Evolutionary conservation across 2,113 vertebrate genomes (phyloP), one percentile per base, ranked within the genome.

Genomic region (Atlantisia rogersi): DNA sequence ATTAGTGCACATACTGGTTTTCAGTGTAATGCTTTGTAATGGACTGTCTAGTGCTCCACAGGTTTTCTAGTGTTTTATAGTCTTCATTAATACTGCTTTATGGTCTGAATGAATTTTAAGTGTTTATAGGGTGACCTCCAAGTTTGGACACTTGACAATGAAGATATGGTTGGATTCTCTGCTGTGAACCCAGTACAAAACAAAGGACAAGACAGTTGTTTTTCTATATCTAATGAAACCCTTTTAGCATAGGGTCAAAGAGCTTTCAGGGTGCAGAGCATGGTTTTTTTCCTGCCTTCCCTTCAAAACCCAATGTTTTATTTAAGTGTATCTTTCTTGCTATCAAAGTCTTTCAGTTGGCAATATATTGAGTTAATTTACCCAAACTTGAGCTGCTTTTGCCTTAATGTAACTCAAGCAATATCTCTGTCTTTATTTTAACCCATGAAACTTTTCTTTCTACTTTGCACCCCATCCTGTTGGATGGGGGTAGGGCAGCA

Each of bases 41-140:
- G 21, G 29, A 40, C 24, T 68, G n/a, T 12, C 15, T 50, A 31
- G 9, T 2, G 0, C 15, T 82, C 16, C 2, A 0, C 28, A 60
- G 44, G 9, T 7, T 92, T 90, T 58, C 32, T 28, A 11, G 1
- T 62, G 25, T 65, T 76, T 77, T 78, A 31, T 35, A 11, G 6
- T 62, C 6, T 81, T 48, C 28, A 16, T 32, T 64, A 59, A 11
- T 53, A 52, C n/a, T 3, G 1, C 21, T 86, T 2, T 67, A 9
- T 25, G 8, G 32, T 28, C 46, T 79, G 10, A 44, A 16, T 29
- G 12, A 40, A 44, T 73, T 88, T 53, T 18, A 79, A 53, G 32
- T 58, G 35, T 56, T 50, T 11, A 7, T 52, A 78, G 8, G 28
- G 9, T 17, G 15, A 55, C 19, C 3, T 86, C 31, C 71, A 83